Evolutionary conservation across 2,113 vertebrate species (phyloP).

Genomic region (Xerus inauris): DNA sequence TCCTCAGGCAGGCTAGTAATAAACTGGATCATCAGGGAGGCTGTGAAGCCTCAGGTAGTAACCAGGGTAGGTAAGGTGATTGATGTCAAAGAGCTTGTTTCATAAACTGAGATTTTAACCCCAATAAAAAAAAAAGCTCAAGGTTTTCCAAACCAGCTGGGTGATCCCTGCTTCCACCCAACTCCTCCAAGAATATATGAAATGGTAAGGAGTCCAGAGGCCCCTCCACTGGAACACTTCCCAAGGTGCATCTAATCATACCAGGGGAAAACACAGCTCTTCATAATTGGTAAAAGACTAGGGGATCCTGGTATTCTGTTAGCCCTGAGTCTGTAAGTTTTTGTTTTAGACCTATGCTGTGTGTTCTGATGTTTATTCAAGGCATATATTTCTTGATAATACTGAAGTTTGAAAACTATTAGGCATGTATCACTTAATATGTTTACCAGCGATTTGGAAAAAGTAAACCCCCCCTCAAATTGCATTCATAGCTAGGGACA

Average conservation of each 20-base stretch:
- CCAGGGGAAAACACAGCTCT: background rate
- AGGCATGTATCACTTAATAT: slow-evolving; percentile 6
- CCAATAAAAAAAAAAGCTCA: background rate
- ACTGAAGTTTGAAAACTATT: slow-evolving; percentile 15
- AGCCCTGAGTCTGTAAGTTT: background rate
- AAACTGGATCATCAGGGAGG: background rate
- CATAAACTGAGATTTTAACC: background rate
- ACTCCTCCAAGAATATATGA: background rate
- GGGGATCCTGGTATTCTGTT: background rate
- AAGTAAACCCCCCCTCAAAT: background rate
- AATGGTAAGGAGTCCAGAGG: background rate
- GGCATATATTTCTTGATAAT: background rate
- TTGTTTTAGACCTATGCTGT: background rate
- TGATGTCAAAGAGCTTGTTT: slow-evolving; percentile 7
- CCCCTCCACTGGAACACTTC: background rate
- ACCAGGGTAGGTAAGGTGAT: background rate
- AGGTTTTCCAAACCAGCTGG: background rate
- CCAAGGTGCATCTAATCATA: background rate
- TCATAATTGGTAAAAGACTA: background rate
- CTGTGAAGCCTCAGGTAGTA: background rate
- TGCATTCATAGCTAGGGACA: too few relatives aligned
- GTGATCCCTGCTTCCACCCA: background rate
- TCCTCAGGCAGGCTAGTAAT: background rate
- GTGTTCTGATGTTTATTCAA: slow-evolving; percentile 29
- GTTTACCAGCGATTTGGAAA: background rate